These are phyloP conservation scores for Paramuricea clavata DNA, from an alignment of 92 coral and sea anemone genomes.

Conservation along the genomic window DNA sequence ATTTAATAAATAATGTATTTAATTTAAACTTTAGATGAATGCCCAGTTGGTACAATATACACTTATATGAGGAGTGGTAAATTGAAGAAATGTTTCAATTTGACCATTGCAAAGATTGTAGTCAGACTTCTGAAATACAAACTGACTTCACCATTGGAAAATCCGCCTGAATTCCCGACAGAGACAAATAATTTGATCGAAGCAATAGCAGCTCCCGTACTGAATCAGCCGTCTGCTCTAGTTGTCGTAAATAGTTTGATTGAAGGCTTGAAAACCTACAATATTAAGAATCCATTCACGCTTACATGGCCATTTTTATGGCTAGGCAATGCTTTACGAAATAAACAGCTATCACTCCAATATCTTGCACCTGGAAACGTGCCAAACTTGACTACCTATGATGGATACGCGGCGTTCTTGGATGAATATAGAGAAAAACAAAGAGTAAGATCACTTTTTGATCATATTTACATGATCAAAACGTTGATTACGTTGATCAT, in stretches of 20 bases:
- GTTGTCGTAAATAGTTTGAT: not conserved
- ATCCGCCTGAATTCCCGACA: constrained; percentile 1
- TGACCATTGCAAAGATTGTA: not conserved
- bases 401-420: not conserved
- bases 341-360: not conserved
- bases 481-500: too few relatives aligned
- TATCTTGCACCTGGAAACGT: not conserved
- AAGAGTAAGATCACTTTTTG: not conserved
- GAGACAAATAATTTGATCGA: not conserved
- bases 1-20: too few relatives aligned
- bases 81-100: constrained; percentile 19
- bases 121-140: not conserved
- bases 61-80: not conserved
- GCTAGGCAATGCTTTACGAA: constrained; percentile 2
- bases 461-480: too few relatives aligned
- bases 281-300: constrained; percentile 1
- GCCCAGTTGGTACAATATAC: constrained; percentile 19
- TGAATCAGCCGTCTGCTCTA: not conserved
- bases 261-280: not conserved
- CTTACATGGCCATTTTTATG: constrained; percentile 5
- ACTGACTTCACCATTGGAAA: constrained; percentile 2
- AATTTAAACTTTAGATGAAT: not conserved
- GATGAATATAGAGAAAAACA: constrained; percentile 1
- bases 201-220: constrained; percentile 4
- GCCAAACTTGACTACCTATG: not conserved